Percentiles rank a stretch among this genome's conserved stretches.
phyloP scores from a whole-genome alignment of 2,113 vertebrate genomes.

The Corythornis cristatus region DNA sequence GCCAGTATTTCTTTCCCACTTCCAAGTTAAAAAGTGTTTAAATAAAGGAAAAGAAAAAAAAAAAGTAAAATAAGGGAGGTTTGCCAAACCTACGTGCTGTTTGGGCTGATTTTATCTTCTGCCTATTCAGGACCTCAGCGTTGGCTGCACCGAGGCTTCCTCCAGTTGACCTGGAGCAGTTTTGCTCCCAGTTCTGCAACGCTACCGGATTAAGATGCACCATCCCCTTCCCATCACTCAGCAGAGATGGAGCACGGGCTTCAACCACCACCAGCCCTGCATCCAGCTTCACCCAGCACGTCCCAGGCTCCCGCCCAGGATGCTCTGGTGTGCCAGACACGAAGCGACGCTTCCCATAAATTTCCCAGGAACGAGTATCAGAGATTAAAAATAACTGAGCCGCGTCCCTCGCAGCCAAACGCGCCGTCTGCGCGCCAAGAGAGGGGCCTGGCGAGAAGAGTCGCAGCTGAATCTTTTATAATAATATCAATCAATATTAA shows the following conservation, averaged over 20 bases:
- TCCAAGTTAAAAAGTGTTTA: neutral
- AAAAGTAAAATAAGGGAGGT: neutral
- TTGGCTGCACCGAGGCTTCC: neutral
- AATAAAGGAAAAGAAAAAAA: neutral
- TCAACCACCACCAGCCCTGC: neutral
- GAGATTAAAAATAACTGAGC: slow-evolving; percentile 61
- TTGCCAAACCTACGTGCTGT: neutral
- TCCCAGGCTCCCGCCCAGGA: neutral
- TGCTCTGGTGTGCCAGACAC: neutral
- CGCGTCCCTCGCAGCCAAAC: slow-evolving; percentile 51
- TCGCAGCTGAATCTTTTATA: slow-evolving; percentile 79
- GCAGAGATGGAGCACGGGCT: neutral
- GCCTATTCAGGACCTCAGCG: neutral
- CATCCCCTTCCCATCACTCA: neutral
- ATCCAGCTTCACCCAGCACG: neutral
- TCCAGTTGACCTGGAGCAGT: neutral
- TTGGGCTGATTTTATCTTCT: neutral
- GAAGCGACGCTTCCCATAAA: slow-evolving; percentile 25
- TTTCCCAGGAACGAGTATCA: slow-evolving; percentile 21
- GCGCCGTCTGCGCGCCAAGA: slow-evolving; percentile 19
- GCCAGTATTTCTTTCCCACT: slow-evolving; percentile 7
- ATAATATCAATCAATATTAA: slow-evolving; percentile 84
- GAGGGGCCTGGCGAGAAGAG: slow-evolving; percentile 57
- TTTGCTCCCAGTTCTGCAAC: neutral
- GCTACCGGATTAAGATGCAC: neutral